phyloP scores from a whole-genome alignment of 2,113 vertebrate species.

The Zootoca vivipara region DNA sequence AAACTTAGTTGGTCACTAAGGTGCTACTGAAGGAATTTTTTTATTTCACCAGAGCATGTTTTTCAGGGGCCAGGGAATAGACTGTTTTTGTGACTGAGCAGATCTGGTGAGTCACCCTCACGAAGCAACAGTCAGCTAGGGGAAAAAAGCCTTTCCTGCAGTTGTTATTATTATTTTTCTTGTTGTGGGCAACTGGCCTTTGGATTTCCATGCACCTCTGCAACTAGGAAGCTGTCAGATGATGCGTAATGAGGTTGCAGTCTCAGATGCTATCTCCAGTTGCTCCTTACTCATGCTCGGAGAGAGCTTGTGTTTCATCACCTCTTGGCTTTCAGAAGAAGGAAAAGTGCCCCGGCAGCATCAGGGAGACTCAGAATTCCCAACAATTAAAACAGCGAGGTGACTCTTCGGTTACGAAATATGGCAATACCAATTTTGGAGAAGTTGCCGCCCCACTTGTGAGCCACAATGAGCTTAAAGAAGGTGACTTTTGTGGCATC shows the following conservation, averaged over 20 bases:
- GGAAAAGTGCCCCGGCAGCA: neutral
- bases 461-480: neutral
- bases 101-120: neutral
- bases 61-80: too few relatives aligned
- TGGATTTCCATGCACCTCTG: neutral
- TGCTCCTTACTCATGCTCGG: neutral
- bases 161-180: neutral
- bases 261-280: neutral
- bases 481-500: neutral
- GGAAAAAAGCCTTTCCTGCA: neutral
- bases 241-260: neutral
- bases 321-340: slow-evolving; percentile 6
- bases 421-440: neutral
- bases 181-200: neutral
- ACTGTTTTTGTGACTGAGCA: neutral
- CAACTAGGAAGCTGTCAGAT: neutral
- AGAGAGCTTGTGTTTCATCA: slow-evolving; percentile 12
- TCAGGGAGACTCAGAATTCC: neutral
- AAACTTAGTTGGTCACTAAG: too few relatives aligned
- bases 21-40: too few relatives aligned
- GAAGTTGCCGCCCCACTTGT: neutral
- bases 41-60: neutral
- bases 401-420: slow-evolving; percentile 7
- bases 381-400: slow-evolving; percentile 5
- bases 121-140: neutral